A percentile compares a stretch with the other conserved stretches of the same genome.
phyloP scores from a whole-genome alignment of 2,888 invertebrate species.

The Trissonchulus sp. region DNA sequence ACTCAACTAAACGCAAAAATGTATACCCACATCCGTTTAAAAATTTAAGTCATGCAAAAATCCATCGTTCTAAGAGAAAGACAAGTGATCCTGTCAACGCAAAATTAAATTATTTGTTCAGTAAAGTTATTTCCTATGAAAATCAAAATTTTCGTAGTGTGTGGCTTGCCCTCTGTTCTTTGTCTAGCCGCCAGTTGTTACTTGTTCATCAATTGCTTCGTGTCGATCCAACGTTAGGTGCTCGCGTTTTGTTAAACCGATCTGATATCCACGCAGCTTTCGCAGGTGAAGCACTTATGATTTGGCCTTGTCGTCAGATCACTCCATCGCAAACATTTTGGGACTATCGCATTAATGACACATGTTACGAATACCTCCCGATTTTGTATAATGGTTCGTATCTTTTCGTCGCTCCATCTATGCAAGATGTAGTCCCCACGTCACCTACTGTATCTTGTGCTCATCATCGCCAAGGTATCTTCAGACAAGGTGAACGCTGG shows the following conservation, averaged over 20 bases:
- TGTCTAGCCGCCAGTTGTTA: not conserved
- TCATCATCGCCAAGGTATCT: conserved; percentile 15
- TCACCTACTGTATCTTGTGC: conserved; percentile 4
- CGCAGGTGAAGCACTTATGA: conserved; percentile 23
- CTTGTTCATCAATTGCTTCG: not conserved
- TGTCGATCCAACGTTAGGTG: conserved; percentile 15
- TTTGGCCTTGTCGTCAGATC: conserved; percentile 1
- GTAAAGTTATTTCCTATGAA: not conserved
- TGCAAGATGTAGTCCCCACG: not conserved
- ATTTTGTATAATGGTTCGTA: too few species aligned
- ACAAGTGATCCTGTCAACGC: not conserved
- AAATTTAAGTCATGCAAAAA: not conserved
- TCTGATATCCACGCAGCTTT: conserved; percentile 17
- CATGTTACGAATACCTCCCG: too few species aligned
- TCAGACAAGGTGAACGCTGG: too few species aligned
- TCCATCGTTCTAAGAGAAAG: not conserved
- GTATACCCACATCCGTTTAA: too few species aligned
- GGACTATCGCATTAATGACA: conserved; percentile 18
- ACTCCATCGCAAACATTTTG: not conserved
- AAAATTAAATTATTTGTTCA: conserved; percentile 10
- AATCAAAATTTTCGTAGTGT: not conserved
- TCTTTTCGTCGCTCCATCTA: too few species aligned
- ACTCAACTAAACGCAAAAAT: too few species aligned
- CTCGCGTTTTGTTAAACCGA: too few species aligned
- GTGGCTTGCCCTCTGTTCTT: conserved; percentile 6